Percentiles rank a stretch among this genome's conserved stretches.
Evolutionary conservation across 2,797 vertebrate species (phyloP).

Genomic region (Amphiprion clarkii): DNA sequence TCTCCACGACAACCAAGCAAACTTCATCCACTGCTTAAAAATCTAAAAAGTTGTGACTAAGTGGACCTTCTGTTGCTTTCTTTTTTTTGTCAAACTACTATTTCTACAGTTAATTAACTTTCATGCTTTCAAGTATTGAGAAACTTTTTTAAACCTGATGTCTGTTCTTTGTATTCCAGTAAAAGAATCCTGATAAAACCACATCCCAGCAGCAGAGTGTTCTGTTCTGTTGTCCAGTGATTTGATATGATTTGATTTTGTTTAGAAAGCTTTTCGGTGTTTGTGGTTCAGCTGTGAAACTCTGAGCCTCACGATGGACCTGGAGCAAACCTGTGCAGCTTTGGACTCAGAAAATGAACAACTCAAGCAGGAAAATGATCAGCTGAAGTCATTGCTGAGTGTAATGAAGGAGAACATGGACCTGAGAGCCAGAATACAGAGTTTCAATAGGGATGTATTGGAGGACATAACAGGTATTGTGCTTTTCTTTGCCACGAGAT

Average conservation of each 20-base stretch:
- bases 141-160: constrained; percentile 37
- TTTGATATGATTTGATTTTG: constrained; percentile 31
- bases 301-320: constrained; percentile 37
- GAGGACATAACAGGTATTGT: constrained; percentile 43
- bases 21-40: neutral
- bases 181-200: constrained; percentile 23
- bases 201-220: neutral
- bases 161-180: constrained; percentile 33
- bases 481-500: constrained; percentile 45
- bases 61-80: constrained; percentile 6
- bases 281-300: constrained; percentile 21
- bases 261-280: neutral
- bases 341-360: constrained; percentile 41
- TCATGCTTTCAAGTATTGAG: constrained; percentile 11
- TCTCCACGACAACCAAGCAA: constrained; percentile 34
- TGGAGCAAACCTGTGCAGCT: neutral
- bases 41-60: constrained; percentile 8
- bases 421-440: constrained; percentile 43
- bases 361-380: constrained; percentile 60
- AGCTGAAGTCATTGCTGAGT: constrained; percentile 51
- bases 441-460: neutral
- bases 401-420: constrained; percentile 62
- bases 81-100: constrained; percentile 21
- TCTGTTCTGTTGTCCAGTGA: constrained; percentile 22
- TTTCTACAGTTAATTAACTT: constrained; percentile 27